Percentiles rank a stretch among this genome's conserved stretches.
These are phyloP conservation scores for Odobenus rosmarus DNA, from an alignment of 2,113 vertebrate species.

Conservation along the genomic window DNA sequence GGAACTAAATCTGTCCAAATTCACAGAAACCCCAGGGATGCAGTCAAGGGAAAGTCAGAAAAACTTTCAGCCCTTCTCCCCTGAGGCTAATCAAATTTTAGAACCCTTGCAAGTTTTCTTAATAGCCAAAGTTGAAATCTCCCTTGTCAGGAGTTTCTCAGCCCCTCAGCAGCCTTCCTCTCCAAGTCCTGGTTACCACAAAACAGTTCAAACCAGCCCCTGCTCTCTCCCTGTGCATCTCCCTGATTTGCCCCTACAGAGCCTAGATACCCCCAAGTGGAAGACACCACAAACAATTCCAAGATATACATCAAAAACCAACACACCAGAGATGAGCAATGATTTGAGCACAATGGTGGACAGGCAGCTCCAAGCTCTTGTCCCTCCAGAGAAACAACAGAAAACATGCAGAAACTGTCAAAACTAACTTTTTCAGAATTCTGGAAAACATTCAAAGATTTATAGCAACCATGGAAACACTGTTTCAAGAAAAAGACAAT, in stretches of 20 bases:
- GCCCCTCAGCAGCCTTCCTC: not conserved
- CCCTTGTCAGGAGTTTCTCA: not conserved
- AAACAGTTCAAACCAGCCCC: not conserved
- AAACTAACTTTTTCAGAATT: not conserved
- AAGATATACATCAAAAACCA: not conserved
- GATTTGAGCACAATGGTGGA: not conserved
- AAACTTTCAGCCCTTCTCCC: constrained; percentile 5
- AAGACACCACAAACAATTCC: not conserved
- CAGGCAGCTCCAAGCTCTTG: not conserved
- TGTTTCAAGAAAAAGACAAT: not conserved
- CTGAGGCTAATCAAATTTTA: constrained; percentile 20
- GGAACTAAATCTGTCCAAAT: not conserved
- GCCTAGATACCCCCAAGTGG: not conserved
- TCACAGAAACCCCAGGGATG: not conserved
- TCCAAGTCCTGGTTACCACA: not conserved
- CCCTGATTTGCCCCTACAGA: not conserved
- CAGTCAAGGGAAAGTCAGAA: not conserved
- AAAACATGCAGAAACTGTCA: not conserved
- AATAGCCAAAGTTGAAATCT: not conserved
- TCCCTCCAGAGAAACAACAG: not conserved
- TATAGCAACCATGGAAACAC: not conserved
- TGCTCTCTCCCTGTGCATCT: not conserved
- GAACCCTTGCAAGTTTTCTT: not conserved
- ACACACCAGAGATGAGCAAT: not conserved
- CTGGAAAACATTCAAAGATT: not conserved